phyloP scores from a whole-genome alignment of 64 coral and sea anemone species.

The Stichodactyla mertensii region DNA sequence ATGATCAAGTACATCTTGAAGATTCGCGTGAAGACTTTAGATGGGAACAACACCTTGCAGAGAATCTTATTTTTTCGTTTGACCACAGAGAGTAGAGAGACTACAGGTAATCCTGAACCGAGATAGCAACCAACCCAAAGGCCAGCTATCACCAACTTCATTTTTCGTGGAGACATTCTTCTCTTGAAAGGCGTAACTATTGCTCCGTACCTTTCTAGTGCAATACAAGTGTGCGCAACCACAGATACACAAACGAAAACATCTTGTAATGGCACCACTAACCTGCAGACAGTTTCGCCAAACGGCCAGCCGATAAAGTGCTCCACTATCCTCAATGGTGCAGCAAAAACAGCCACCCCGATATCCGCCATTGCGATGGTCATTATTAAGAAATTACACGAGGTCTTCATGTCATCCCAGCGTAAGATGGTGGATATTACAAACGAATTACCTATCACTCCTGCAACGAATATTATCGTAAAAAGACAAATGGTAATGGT shows the following conservation, averaged over 20 bases:
- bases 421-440: slow-evolving; percentile 70
- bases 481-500: slow-evolving; percentile 26
- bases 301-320: slow-evolving; percentile 69
- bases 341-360: slow-evolving; percentile 49
- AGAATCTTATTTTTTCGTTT: neutral
- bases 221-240: slow-evolving; percentile 69
- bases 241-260: slow-evolving; percentile 76
- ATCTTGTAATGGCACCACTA: slow-evolving; percentile 64
- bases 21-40: slow-evolving; percentile 18
- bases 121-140: slow-evolving; percentile 68
- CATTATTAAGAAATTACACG: slow-evolving; percentile 81
- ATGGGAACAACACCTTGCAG: slow-evolving; percentile 24
- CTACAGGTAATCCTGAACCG: slow-evolving; percentile 39
- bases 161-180: slow-evolving; percentile 44
- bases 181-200: slow-evolving; percentile 77
- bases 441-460: slow-evolving; percentile 46
- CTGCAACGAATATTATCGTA: slow-evolving; percentile 43
- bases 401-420: slow-evolving; percentile 53
- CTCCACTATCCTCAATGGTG: slow-evolving; percentile 49
- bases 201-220: slow-evolving; percentile 69
- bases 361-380: slow-evolving; percentile 74
- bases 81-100: neutral
- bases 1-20: slow-evolving; percentile 58
- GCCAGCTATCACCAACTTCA: slow-evolving; percentile 32
- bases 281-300: slow-evolving; percentile 43